Evolutionary conservation across 2,113 vertebrate species (phyloP).

Genomic region (western clawed frog (Xenopus tropicalis)): UCB_Xtro_10.0 CM004449.2:90098001-90098500

Average conservation of each 20-base stretch:
- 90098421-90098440: too few species aligned
- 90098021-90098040: slow-evolving; percentile 28
- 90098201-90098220: slow-evolving; percentile 18
- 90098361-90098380: too few species aligned
- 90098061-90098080: slow-evolving; percentile 27
- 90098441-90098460: too few species aligned
- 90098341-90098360: too few species aligned
- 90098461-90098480: too few species aligned
- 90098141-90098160: slow-evolving; percentile 20
- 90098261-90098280: not conserved
- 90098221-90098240: not conserved
- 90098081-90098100: slow-evolving; percentile 20
- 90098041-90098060: slow-evolving; percentile 25
- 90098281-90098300: too few species aligned
- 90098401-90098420: too few species aligned
- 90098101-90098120: slow-evolving; percentile 35
- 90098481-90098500: too few species aligned
- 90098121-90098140: slow-evolving; percentile 35
- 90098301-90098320: too few species aligned
- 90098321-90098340: too few species aligned
- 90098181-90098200: slow-evolving; percentile 6
- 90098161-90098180: slow-evolving; percentile 19
- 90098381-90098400: too few species aligned
- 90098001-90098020: slow-evolving; percentile 35
- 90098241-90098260: not conserved